Evolutionary conservation across 2,797 vertebrate genomes (phyloP).

Genomic region (Borostomias antarcticus): DNA sequence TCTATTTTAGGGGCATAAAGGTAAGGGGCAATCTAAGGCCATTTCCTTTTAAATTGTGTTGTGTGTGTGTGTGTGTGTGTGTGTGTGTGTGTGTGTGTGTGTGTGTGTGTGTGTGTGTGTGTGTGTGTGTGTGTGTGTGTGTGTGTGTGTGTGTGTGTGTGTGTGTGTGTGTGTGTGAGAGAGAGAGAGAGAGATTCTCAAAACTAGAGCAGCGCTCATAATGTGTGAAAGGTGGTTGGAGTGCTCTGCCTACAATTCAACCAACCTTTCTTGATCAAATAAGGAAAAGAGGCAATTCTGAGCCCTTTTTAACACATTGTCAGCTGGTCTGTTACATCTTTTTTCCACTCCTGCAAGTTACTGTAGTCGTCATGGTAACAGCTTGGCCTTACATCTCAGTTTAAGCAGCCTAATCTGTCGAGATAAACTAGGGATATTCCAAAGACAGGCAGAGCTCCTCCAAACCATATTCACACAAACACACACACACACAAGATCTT

Average conservation of each 20-base stretch:
- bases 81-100: not conserved
- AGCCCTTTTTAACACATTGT: conserved; percentile 21
- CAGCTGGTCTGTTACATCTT: conserved; percentile 46
- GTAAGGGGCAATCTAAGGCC: conserved; percentile 24
- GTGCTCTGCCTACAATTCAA: not conserved
- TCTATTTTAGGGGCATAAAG: conserved; percentile 26
- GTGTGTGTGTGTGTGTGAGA: not conserved
- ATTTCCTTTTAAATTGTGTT: conserved; percentile 23
- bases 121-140: not conserved
- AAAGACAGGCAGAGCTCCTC: conserved; percentile 66
- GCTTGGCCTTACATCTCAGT: conserved; percentile 60
- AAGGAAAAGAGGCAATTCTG: not conserved
- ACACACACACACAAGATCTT: conserved; percentile 37
- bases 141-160: not conserved
- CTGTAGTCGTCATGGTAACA: conserved; percentile 69
- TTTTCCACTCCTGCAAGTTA: conserved; percentile 55
- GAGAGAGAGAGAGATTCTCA: not conserved
- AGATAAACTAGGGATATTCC: conserved; percentile 75
- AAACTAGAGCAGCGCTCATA: not conserved
- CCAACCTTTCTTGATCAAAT: not conserved
- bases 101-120: not conserved
- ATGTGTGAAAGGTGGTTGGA: not conserved
- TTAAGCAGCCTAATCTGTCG: conserved; percentile 76
- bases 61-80: conserved; percentile 20
- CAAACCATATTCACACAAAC: conserved; percentile 38